These are phyloP conservation scores for Barypeithes pellucidus DNA, from an alignment of 2,888 invertebrate genomes.

Conservation along the genomic window DNA sequence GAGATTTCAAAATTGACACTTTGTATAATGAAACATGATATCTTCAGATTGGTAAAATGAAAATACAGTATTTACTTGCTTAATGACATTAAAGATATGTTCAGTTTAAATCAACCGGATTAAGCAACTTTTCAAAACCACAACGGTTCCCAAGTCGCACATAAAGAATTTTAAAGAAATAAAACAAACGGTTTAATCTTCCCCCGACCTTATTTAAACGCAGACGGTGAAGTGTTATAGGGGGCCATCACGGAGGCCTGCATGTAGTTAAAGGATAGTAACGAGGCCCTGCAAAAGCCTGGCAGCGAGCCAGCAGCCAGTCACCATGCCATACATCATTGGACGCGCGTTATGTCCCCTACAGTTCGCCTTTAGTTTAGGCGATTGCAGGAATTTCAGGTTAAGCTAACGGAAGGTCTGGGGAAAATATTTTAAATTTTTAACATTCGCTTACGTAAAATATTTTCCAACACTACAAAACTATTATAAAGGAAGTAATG, in stretches of 20 bases:
- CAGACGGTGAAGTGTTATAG: conserved; percentile 21
- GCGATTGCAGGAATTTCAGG: conserved; percentile 2
- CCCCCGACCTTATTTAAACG: conserved; percentile 18
- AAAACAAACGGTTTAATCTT: conserved; percentile 29
- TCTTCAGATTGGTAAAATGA: too few relatives aligned
- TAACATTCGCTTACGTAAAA: not conserved
- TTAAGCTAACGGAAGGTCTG: not conserved
- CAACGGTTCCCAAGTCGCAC: not conserved
- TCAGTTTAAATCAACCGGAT: not conserved
- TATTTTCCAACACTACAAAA: too few relatives aligned
- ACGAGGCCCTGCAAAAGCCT: conserved; percentile 25
- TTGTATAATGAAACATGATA: too few relatives aligned
- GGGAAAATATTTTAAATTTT: not conserved
- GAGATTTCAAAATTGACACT: too few relatives aligned
- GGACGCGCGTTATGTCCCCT: conserved; percentile 26
- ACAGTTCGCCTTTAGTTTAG: conserved; percentile 25
- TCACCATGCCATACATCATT: conserved; percentile 24
- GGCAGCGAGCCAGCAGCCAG: conserved; percentile 24
- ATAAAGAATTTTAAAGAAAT: conserved; percentile 23
- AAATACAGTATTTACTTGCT: too few relatives aligned
- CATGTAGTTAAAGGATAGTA: conserved; percentile 30
- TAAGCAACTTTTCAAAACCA: conserved; percentile 3
- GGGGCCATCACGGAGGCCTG: conserved; percentile 27
- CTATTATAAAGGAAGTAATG: too few relatives aligned
- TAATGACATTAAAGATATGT: too few relatives aligned